Conservation (phyloP, 1,140 invertebrate genomes). For the Meloidogyne chitwoodi region DNA sequence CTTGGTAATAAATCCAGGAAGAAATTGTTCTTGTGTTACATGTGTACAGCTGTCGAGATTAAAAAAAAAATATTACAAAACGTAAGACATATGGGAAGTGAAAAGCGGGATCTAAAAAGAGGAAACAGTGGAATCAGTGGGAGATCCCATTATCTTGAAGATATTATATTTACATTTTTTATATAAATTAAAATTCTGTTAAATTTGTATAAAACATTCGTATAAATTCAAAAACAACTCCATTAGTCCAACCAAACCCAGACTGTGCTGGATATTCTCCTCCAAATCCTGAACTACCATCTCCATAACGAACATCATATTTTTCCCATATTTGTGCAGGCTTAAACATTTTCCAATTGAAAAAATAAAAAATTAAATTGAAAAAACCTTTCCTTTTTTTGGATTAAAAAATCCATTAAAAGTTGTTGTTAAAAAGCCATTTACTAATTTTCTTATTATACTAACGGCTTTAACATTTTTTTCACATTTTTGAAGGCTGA, state of each 20-base stretch:
- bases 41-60: no score
- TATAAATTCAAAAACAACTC: slow-evolving; percentile 62
- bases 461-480: slow-evolving; percentile 22
- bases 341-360: no score
- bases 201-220: slow-evolving; percentile 34
- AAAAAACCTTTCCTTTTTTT: slow-evolving; percentile 16
- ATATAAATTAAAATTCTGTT: background rate
- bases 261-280: slow-evolving; percentile 52
- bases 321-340: slow-evolving; percentile 79
- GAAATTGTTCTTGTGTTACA: no score
- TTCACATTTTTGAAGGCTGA: slow-evolving; percentile 64
- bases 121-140: no score
- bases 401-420: slow-evolving; percentile 70
- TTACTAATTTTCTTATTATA: slow-evolving; percentile 28
- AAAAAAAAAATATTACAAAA: no score
- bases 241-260: slow-evolving; percentile 86
- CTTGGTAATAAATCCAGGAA: no score
- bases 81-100: no score
- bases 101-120: no score
- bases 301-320: slow-evolving; percentile 64
- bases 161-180: no score
- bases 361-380: no score
- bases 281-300: slow-evolving; percentile 46
- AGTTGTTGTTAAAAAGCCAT: slow-evolving; percentile 73
- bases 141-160: no score